Conservation (phyloP, 2,797 vertebrate species). For the Rhinatrema bivittatum region DNA sequence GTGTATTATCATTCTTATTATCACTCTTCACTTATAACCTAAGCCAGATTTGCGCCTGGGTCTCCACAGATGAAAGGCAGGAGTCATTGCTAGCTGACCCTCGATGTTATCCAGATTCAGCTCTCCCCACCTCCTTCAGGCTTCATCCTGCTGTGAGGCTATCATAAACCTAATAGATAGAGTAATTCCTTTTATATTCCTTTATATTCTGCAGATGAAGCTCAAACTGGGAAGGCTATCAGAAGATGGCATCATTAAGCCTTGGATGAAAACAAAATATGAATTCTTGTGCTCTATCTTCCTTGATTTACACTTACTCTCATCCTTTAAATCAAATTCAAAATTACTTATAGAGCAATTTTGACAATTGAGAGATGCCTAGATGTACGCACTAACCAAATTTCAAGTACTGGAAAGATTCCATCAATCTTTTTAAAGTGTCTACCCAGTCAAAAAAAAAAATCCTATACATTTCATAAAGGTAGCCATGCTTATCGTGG, state of each 20-base stretch:
- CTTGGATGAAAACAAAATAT: background rate
- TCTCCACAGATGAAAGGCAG: too few relatives aligned
- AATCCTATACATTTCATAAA: conserved; percentile 32
- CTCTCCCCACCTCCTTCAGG: fast-evolving
- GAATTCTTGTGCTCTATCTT: background rate
- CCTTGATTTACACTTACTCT: background rate
- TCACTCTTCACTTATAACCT: too few relatives aligned
- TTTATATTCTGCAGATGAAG: too few relatives aligned
- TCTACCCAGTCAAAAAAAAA: conserved; percentile 34
- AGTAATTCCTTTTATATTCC: too few relatives aligned
- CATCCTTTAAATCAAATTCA: conserved; percentile 36
- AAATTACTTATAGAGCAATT: conserved; percentile 39
- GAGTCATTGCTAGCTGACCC: fast-evolving
- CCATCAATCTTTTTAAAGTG: conserved; percentile 28
- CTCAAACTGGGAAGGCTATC: too few relatives aligned
- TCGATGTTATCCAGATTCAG: background rate
- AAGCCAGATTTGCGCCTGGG: too few relatives aligned
- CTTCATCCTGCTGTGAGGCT: too few relatives aligned
- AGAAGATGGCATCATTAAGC: conserved; percentile 10
- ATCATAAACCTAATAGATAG: too few relatives aligned
- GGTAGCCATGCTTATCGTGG: conserved; percentile 19
- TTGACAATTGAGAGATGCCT: conserved; percentile 36
- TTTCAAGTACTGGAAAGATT: conserved; percentile 32
- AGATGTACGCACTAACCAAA: conserved; percentile 40
- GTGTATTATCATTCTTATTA: too few relatives aligned